Base-by-base conservation (phyloP, 2,888 invertebrate species). In the Eupithecia dodoneata region DNA sequence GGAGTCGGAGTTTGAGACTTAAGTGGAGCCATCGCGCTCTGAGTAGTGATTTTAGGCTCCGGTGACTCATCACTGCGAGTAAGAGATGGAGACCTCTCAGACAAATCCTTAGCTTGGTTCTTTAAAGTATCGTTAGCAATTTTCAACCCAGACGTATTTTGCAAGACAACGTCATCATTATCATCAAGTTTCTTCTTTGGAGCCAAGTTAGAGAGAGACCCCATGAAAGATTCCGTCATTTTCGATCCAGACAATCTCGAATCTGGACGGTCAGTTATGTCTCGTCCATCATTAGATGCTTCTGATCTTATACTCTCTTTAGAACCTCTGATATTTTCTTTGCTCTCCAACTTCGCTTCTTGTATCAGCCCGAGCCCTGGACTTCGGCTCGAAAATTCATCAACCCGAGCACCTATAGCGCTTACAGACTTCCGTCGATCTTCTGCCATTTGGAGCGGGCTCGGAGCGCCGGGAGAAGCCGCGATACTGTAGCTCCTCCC, bases 401-500 rank as follows among this genome's bases (percentile, higher is more conserved):
- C 94, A 45, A 90, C 86, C 79, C 88, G 89, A 42, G 94, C 93
- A 65, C 96, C 93, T 52, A 95, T 89, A 73, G 94, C 91, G 83
- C 95, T 95, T 15, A 95, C 90, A 7, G 96, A 95, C 83, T 94
- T 94, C 78, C 95, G 89, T 72, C 96, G 89, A 85, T 95, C 96
- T 82, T 96, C 96, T 80, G 95, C 94, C 79, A 89, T 80, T 85
- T 93, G 93, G 72, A 93, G 86, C 49, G 93, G 92, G 81, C 93
- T 93, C 66, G 93, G 92, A 79, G 95, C 89, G 41, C 94, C 94
- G 66, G 94, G 92, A 81, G 95, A 95, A 49, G 95, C 95, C 76
- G 95, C 93, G 82, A 96, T 94, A 83, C 96, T 96, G 80, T 89
- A 95, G 84, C 96, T 96, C 86, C 96, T 93, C 49, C 93, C 94